These are phyloP conservation scores for Eucriotettix oculatus DNA, from an alignment of 2,888 invertebrate genomes.

Conservation along the genomic window DNA sequence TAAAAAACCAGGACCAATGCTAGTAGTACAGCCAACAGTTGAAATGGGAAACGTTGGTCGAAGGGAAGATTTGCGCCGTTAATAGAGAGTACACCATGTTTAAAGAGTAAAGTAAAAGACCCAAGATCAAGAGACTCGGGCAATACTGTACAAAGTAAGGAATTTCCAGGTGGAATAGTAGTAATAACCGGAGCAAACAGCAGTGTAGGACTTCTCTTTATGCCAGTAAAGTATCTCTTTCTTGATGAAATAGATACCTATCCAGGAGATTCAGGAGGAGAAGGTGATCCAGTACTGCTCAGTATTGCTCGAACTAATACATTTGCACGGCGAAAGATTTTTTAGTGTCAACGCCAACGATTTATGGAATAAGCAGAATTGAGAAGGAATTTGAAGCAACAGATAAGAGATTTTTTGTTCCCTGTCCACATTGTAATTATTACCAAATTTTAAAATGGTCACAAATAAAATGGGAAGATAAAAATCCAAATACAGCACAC, in stretches of 20 bases:
- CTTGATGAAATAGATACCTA: background rate
- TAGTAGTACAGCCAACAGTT: background rate
- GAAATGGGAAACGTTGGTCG: background rate
- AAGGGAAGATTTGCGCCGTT: background rate
- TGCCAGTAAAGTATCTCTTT: conserved; percentile 1
- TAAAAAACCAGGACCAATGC: background rate
- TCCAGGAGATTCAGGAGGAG: background rate
- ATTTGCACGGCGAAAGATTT: background rate
- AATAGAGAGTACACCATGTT: background rate
- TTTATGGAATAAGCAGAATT: conserved; percentile 1
- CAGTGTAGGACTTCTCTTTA: background rate
- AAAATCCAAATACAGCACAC: background rate
- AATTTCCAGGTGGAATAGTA: background rate
- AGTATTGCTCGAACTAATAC: background rate
- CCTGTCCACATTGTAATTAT: background rate
- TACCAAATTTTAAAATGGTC: background rate
- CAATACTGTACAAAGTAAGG: background rate
- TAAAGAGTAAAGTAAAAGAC: conserved; percentile 1
- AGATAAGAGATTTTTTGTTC: background rate
- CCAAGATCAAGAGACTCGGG: background rate
- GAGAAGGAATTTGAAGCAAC: background rate
- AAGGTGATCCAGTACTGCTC: background rate
- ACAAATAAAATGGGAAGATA: background rate
- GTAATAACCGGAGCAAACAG: background rate
- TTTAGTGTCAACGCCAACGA: background rate